phyloP scores from a whole-genome alignment of 2,888 invertebrate species.

The Hydroisotoma schaefferi region DNA sequence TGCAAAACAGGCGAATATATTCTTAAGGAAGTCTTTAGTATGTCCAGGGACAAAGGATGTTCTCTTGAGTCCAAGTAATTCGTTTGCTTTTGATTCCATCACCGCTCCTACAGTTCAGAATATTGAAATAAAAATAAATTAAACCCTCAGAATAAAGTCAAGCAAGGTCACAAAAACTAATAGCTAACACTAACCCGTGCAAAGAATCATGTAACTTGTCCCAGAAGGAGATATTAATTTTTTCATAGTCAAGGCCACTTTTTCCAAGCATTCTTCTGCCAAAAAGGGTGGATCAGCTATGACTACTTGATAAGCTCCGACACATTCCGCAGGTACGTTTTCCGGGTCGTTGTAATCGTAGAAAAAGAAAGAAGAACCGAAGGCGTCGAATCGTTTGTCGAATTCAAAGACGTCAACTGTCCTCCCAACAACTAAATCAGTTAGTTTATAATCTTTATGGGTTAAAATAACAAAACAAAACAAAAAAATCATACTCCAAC shows the following conservation, averaged over 20 bases:
- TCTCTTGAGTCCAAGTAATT: constrained; percentile 62
- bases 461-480: background rate
- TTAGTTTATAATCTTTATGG: no score
- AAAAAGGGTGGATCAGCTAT: constrained; percentile 94
- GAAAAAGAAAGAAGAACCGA: constrained; percentile 71
- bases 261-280: constrained; percentile 83
- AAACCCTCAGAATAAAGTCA: no score
- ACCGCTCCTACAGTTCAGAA: constrained; percentile 60
- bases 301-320: constrained; percentile 70
- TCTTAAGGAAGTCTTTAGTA: constrained; percentile 76
- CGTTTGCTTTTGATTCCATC: constrained; percentile 68
- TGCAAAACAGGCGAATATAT: constrained; percentile 86
- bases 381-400: constrained; percentile 75
- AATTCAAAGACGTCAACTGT: constrained; percentile 75
- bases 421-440: constrained; percentile 50
- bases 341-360: constrained; percentile 85
- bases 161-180: background rate
- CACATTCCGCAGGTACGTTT: constrained; percentile 61
- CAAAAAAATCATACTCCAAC: background rate
- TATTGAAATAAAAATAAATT: background rate
- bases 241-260: constrained; percentile 73
- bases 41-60: constrained; percentile 76
- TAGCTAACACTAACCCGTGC: constrained; percentile 65
- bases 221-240: constrained; percentile 63
- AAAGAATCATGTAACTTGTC: constrained; percentile 77